phyloP scores from a whole-genome alignment of 2,888 invertebrate genomes.

The Archaeoteleia sp. region DNA sequence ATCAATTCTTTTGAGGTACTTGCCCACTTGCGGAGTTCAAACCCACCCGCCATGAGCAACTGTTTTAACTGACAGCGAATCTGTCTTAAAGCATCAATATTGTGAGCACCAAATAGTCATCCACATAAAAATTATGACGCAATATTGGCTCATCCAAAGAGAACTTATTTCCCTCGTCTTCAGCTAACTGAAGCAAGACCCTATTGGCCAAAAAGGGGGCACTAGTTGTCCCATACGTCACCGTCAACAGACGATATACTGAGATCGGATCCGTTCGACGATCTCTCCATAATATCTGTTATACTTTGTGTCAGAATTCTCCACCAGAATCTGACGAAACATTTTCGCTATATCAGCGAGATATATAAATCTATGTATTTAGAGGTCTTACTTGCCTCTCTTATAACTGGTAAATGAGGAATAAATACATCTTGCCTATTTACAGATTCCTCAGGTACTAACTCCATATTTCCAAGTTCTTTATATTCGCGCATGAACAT shows the following conservation, averaged over 20 bases:
- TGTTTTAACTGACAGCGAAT: not conserved
- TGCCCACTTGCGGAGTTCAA: not conserved
- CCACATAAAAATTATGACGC: not conserved
- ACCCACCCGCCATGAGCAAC: constrained; percentile 9
- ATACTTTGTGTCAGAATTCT: not conserved
- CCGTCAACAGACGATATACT: not conserved
- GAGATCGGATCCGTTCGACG: not conserved
- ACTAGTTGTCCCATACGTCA: too few relatives aligned
- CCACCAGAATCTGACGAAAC: not conserved
- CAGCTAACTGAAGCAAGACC: too few relatives aligned
- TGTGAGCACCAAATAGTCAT: not conserved
- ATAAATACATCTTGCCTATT: constrained; percentile 2
- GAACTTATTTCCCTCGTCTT: not conserved
- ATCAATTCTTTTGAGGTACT: not conserved
- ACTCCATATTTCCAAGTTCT: not conserved
- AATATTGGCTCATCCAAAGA: not conserved
- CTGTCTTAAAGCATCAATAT: not conserved
- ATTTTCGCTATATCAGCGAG: too few relatives aligned
- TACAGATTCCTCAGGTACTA: not conserved
- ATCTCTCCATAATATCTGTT: not conserved
- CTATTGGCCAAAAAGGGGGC: too few relatives aligned
- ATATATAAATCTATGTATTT: constrained; percentile 1
- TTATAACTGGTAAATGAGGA: constrained; percentile 6
- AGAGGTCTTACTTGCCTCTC: not conserved
- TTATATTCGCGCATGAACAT: not conserved